Evolutionary conservation across 1,140 invertebrate species (phyloP).

Genomic region (Yoshiicerus persimilis): DNA sequence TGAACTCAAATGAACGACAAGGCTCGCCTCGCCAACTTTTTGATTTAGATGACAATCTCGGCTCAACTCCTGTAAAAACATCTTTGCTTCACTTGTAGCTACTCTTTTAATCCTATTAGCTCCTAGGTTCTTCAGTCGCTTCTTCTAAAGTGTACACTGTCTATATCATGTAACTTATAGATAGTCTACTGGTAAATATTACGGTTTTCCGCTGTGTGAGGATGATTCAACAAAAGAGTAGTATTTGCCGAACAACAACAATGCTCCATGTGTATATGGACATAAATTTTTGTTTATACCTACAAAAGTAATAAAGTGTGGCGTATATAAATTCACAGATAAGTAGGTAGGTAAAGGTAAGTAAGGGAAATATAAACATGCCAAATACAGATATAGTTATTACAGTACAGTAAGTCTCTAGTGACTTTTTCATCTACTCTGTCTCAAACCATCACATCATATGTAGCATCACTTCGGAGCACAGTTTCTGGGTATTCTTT

Average conservation of each 20-base stretch:
- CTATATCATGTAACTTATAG: neutral
- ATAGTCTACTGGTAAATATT: neutral
- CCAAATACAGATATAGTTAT: neutral
- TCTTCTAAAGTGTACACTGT: neutral
- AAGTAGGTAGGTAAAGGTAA: neutral
- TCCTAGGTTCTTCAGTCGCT: neutral
- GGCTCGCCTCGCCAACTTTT: slow-evolving; percentile 29
- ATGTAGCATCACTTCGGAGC: neutral
- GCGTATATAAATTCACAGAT: neutral
- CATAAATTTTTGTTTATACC: neutral
- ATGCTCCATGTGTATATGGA: neutral
- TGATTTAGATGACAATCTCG: slow-evolving; percentile 33
- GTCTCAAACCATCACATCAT: neutral
- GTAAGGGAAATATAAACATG: neutral
- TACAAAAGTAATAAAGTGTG: neutral
- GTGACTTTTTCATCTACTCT: neutral
- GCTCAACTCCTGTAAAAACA: slow-evolving; percentile 33
- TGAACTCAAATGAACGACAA: slow-evolving; percentile 16
- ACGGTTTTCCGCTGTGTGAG: neutral
- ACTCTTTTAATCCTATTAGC: slow-evolving; percentile 33
- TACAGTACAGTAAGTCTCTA: neutral
- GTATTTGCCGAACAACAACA: neutral
- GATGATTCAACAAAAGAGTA: neutral
- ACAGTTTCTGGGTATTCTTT: too few species aligned
- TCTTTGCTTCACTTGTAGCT: slow-evolving; percentile 23